Evolutionary conservation across 2,888 invertebrate genomes (phyloP).

Genomic region (Bhutanitis thaidina): DNA sequence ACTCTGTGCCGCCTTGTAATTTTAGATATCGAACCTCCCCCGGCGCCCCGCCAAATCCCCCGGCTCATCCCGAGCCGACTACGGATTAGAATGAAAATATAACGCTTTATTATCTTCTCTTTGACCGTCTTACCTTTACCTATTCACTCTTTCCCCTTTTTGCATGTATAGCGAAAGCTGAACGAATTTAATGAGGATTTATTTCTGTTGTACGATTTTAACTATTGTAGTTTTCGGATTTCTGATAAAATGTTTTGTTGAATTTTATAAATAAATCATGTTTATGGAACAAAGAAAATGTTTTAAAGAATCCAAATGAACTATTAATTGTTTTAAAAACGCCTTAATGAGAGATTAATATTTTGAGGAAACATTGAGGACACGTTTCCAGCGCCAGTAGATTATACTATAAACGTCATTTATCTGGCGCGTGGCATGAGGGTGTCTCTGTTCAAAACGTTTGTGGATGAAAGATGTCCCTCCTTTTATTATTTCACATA

Average conservation of each 20-base stretch:
- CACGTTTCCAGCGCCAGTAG: too few species aligned
- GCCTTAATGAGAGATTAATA: too few species aligned
- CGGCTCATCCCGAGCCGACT: slow-evolving; percentile 50
- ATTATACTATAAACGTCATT: slow-evolving; percentile 56
- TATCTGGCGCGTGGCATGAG: slow-evolving; percentile 42
- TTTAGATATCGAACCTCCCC: slow-evolving; percentile 71
- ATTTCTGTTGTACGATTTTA: background rate
- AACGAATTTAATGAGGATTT: slow-evolving; percentile 5
- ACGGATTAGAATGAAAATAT: slow-evolving; percentile 75
- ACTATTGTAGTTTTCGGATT: too few species aligned
- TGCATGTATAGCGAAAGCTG: slow-evolving; percentile 25
- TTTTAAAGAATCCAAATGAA: too few species aligned
- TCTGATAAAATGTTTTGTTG: too few species aligned
- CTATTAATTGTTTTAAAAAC: too few species aligned
- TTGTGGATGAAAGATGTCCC: slow-evolving; percentile 66
- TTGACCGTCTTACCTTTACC: slow-evolving; percentile 69
- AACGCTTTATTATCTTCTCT: slow-evolving; percentile 73
- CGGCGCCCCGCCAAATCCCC: slow-evolving; percentile 47
- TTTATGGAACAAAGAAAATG: too few species aligned
- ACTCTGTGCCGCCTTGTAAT: slow-evolving; percentile 73
- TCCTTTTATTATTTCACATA: slow-evolving; percentile 67
- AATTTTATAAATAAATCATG: too few species aligned
- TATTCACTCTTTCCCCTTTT: slow-evolving; percentile 44
- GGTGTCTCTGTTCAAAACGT: slow-evolving; percentile 65
- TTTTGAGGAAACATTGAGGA: too few species aligned